Base-by-base conservation (phyloP, 2,113 vertebrate genomes). In the Daubentonia madagascariensis region DNA sequence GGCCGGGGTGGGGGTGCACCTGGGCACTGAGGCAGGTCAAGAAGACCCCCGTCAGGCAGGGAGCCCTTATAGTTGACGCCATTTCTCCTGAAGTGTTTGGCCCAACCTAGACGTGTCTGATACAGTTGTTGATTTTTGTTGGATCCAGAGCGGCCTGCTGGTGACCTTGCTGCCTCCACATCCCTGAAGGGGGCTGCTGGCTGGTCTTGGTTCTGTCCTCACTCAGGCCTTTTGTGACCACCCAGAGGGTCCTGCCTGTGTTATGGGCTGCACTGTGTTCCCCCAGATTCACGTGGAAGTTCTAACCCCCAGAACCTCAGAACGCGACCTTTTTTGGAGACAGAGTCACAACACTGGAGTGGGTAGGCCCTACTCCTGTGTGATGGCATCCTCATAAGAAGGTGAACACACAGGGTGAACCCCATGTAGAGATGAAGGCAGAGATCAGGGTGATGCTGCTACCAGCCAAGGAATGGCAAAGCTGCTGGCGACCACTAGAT, bases 401-500 rank as follows among this genome's bases (percentile, higher is more conserved):
- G 20, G 43, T 23, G 48, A 54, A 89, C n/a, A 57, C 59, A 17
- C 30, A 13, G 40, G 72, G 11, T 57, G 12, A 6, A 25, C 11
- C 7, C n/a, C 18, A 1, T 0, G 61, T 9, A 45, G 25, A 28
- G n/a, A 16, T 1, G 52, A 30, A 68, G 63, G 45, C 17, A 11
- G 85, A 68, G 61, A 3, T 0, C 2, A 1, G 6, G 9, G 14
- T 0, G 13, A 54, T 25, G 40, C 1, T 8, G 52, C 57, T 4
- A 28, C 1, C 4, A 63, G 61, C 37, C n/a, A 13, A 50, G n/a
- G 35, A 25, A 30, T n/a, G 14, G 22, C 13, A 8, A 11, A 6
- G 4, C 8, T 2, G 3, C 35, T 8, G 23, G 28, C 13, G 37
- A 52, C 35, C 59, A 16, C 81, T 25, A 7, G 45, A 25, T 11